These are phyloP conservation scores for Dolichallabes microphthalmus DNA, from an alignment of 2,113 vertebrate genomes.

Conservation along the genomic window DNA sequence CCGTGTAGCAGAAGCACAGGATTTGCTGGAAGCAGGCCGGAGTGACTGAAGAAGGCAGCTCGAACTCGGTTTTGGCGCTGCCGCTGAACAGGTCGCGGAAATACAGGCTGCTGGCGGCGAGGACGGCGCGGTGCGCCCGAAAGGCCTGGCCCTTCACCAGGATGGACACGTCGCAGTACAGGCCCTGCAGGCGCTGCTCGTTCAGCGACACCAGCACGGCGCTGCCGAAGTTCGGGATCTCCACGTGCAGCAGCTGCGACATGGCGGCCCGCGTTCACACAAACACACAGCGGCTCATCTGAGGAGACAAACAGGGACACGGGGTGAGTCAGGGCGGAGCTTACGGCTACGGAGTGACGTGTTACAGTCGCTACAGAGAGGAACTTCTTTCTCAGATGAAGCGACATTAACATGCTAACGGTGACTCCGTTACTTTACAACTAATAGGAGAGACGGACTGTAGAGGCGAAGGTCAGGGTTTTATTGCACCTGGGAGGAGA, in stretches of 20 bases:
- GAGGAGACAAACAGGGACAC: conserved; percentile 34
- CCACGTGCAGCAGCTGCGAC: conserved; percentile 97
- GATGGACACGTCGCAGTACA: conserved; percentile 98
- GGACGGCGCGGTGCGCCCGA: conserved; percentile 92
- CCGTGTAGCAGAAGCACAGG: conserved; percentile 97
- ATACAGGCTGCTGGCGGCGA: conserved; percentile 97
- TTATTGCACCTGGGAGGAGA: not conserved
- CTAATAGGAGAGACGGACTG: not conserved
- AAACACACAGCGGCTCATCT: conserved; percentile 83
- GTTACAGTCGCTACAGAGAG: too few relatives aligned
- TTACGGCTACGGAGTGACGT: not conserved
- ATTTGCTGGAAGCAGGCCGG: conserved; percentile 98
- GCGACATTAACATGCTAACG: not conserved
- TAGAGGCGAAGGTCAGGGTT: not conserved
- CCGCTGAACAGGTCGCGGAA: conserved; percentile 96
- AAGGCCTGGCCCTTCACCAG: conserved; percentile 97
- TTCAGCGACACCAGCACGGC: conserved; percentile 94
- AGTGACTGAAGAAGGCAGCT: conserved; percentile 92
- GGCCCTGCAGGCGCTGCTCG: conserved; percentile 92
- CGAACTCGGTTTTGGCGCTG: conserved; percentile 92
- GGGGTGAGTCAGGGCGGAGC: not conserved
- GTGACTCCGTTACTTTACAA: not conserved
- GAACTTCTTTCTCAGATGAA: too few relatives aligned
- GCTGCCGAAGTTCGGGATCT: conserved; percentile 98
- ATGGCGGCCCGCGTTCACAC: conserved; percentile 77